Percentiles rank a stretch among this genome's conserved stretches.
These are phyloP conservation scores for Phyllopteryx taeniolatus DNA, from an alignment of 2,113 vertebrate genomes.

Conservation along the genomic window DNA sequence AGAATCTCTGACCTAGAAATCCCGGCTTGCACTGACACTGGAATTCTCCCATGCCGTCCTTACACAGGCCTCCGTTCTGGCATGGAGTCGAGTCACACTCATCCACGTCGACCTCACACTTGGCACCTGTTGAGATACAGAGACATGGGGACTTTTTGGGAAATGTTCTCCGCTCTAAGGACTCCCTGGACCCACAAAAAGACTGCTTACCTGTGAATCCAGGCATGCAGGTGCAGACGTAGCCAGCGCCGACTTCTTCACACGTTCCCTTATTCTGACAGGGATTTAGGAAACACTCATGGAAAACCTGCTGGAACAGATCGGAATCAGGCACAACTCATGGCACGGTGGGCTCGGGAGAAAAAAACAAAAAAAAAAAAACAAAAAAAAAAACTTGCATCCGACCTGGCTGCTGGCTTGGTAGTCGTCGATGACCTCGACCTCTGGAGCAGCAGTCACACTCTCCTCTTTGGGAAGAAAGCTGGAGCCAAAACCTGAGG, in stretches of 20 bases:
- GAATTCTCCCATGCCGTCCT: conserved; percentile 82
- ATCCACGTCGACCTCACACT: conserved; percentile 90
- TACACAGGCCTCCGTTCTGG: conserved; percentile 84
- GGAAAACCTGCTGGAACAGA: conserved; percentile 81
- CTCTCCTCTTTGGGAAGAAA: conserved; percentile 95
- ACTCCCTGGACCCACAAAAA: not conserved
- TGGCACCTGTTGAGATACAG: conserved; percentile 76
- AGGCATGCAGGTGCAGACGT: conserved; percentile 82
- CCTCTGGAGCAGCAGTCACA: conserved; percentile 78
- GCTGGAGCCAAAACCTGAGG: conserved; percentile 88
- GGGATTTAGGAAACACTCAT: conserved; percentile 93
- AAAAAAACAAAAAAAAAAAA: not conserved
- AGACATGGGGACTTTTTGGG: not conserved
- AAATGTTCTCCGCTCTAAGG: too few species aligned
- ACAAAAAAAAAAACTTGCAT: not conserved
- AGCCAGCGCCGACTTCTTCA: conserved; percentile 89
- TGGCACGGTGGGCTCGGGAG: not conserved
- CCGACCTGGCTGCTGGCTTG: conserved; percentile 89
- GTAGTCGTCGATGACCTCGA: conserved; percentile 77
- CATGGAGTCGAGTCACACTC: conserved; percentile 90
- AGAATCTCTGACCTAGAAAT: conserved; percentile 78
- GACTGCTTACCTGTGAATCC: conserved; percentile 74
- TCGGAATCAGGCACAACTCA: not conserved
- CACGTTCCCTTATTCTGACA: conserved; percentile 92
- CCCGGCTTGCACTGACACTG: conserved; percentile 86